phyloP scores from a whole-genome alignment of 2,888 invertebrate species.

The Limenitis arthemis region DNA sequence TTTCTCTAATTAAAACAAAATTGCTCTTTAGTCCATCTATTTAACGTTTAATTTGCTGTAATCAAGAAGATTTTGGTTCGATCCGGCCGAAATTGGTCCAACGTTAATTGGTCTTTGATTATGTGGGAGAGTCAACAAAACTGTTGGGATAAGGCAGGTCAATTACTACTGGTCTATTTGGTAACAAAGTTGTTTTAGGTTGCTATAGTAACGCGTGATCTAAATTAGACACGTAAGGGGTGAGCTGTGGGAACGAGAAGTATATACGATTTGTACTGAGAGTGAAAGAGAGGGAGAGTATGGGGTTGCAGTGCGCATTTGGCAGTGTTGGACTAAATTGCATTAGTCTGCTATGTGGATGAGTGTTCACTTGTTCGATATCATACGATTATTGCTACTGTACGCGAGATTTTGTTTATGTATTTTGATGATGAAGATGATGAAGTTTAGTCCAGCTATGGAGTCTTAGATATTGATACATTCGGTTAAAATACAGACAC shows the following conservation, averaged over 20 bases:
- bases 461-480: too few relatives aligned
- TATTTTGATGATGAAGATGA: background rate
- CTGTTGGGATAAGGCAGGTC: slow-evolving; percentile 33
- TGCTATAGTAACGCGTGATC: slow-evolving; percentile 56
- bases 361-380: slow-evolving; percentile 31
- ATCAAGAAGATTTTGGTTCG: slow-evolving; percentile 32
- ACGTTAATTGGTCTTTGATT: slow-evolving; percentile 35
- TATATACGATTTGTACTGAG: slow-evolving; percentile 39
- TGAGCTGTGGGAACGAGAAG: slow-evolving; percentile 38
- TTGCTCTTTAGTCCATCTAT: slow-evolving; percentile 43
- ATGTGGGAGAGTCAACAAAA: slow-evolving; percentile 22
- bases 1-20: slow-evolving; percentile 39
- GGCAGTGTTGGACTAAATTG: slow-evolving; percentile 54
- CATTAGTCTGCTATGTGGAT: slow-evolving; percentile 49
- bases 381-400: slow-evolving; percentile 9
- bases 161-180: slow-evolving; percentile 37
- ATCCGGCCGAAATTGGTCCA: slow-evolving; percentile 29
- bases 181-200: slow-evolving; percentile 50
- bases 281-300: slow-evolving; percentile 34
- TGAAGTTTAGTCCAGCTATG: too few relatives aligned
- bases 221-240: slow-evolving; percentile 48
- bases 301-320: slow-evolving; percentile 45
- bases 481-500: too few relatives aligned
- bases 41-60: slow-evolving; percentile 50
- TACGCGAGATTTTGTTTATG: slow-evolving; percentile 12